Conservation (phyloP, 2,797 vertebrate genomes). For the Dendrocincla fuliginosa region DNA sequence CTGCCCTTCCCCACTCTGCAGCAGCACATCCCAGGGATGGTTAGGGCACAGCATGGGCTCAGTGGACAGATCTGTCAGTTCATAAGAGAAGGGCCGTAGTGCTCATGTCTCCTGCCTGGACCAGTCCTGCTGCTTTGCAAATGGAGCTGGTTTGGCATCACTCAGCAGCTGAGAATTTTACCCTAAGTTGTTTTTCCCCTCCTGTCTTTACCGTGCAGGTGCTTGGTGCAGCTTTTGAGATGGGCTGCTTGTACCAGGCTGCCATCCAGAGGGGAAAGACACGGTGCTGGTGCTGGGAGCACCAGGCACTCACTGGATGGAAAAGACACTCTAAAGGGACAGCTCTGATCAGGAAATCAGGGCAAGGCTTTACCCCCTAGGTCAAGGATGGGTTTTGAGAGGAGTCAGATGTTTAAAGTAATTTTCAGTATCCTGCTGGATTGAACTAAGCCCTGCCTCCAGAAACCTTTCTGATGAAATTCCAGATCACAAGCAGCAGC, state of each 20-base stretch:
- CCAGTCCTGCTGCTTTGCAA: neutral
- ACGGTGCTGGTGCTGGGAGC: neutral
- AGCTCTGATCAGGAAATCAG: neutral
- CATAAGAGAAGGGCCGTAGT: neutral
- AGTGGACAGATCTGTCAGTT: neutral
- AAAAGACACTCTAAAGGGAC: neutral
- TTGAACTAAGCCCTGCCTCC: neutral
- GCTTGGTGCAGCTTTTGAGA: neutral
- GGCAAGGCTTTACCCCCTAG: neutral
- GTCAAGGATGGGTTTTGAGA: neutral
- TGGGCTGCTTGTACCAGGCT: constrained; percentile 60
- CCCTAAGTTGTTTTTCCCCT: neutral
- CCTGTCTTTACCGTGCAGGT: neutral
- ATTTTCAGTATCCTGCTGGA: neutral
- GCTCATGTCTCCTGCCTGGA: neutral
- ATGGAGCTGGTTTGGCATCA: neutral
- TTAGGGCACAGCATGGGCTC: neutral
- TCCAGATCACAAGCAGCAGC: neutral
- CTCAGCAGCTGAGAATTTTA: neutral
- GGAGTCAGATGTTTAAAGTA: neutral
- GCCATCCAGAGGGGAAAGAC: constrained; percentile 63
- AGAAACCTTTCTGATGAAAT: neutral
- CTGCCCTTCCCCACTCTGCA: neutral
- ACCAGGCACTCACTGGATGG: neutral
- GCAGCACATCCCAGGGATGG: neutral